A percentile compares a stretch with the other conserved stretches of the same genome.
Evolutionary conservation across 2,797 vertebrate genomes (phyloP).

Genomic region (Sciurus vulgaris): DNA sequence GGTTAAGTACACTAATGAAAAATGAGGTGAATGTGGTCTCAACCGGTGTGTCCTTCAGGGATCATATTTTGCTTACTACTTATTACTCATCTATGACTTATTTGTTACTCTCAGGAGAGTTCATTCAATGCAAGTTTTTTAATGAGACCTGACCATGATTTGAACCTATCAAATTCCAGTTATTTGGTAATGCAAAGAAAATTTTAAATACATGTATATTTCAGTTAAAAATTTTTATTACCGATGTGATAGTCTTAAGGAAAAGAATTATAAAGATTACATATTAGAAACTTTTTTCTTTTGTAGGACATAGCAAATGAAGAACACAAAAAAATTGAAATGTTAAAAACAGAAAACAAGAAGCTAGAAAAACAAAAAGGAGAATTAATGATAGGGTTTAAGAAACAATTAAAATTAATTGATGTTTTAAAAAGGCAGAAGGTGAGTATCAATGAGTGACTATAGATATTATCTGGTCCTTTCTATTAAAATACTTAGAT

Average conservation of each 20-base stretch:
- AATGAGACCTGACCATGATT: neutral
- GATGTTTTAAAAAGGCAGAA: slow-evolving; percentile 98
- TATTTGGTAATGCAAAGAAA: slow-evolving; percentile 40
- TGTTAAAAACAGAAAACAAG: slow-evolving; percentile 94
- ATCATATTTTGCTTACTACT: slow-evolving; percentile 7
- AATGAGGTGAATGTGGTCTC: neutral
- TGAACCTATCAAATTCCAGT: slow-evolving; percentile 14
- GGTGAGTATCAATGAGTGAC: slow-evolving; percentile 87
- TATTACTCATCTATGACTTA: slow-evolving; percentile 24
- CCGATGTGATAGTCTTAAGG: neutral
- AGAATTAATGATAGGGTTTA: slow-evolving; percentile 95
- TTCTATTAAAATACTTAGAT: slow-evolving; percentile 5
- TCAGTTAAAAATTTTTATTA: slow-evolving; percentile 52
- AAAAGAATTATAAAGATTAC: neutral
- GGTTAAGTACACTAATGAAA: neutral
- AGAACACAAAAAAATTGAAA: slow-evolving; percentile 93
- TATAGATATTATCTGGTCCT: neutral
- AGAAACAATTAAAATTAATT: slow-evolving; percentile 97
- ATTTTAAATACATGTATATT: slow-evolving; percentile 30
- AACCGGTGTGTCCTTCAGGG: neutral
- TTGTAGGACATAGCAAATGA: slow-evolving; percentile 91
- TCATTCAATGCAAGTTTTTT: neutral
- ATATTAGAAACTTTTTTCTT: slow-evolving; percentile 43
- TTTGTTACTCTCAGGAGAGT: neutral
- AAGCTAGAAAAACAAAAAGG: slow-evolving; percentile 96